Base-by-base conservation (phyloP, 2,888 invertebrate genomes). In the Netelia fuscicornis region DNA sequence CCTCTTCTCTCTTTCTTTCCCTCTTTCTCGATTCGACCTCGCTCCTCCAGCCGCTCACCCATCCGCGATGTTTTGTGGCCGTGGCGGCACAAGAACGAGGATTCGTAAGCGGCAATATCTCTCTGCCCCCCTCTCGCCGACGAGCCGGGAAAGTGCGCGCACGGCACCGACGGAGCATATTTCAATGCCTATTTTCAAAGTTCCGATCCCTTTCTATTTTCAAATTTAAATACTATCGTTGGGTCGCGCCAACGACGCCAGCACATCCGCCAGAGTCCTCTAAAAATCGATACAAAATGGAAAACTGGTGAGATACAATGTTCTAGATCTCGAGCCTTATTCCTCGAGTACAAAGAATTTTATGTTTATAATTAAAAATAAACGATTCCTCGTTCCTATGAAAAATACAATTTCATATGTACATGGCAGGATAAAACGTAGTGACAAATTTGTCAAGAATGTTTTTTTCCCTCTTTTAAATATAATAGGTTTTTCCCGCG, bases 401-500 rank as follows among this genome's bases (percentile, higher is more conserved):
- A 5, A 30, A 30, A 30, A 17, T 17, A 17, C 17, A 17, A 17
- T 17, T 17, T 17, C 17, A n/a, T n/a, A n/a, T n/a, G 17, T 17
- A 17, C 17, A 0, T 17, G 0, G 17, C 0, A 17, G 17, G 17
- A 17, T 17, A 17, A 17, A 17, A 17, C 17, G 17, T 17, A 17
- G 17, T 17, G 17, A 17, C 17, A 17, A 17, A 17, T 17, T 17
- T 17, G 17, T 1, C 56, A 13, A n/a, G n/a, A 56, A 56, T 17
- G 3, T 17, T 20, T 44, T 52, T 23, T 2, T 68, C 23, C 44
- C 30, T 44, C 64, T 91, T 93, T 93, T 91, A 91, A 93, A 93
- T 92, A 89, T 88, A 88, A 89, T 17, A 17, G 17, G 91, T 91
- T 92, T 86, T 93, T 93, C 93, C 93, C 93, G 93, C 93, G 92